A percentile compares a stretch with the other conserved stretches of the same genome.
Evolutionary conservation across 2,113 vertebrate genomes (phyloP).

Genomic region (Tetraodon nigroviridis): DNA sequence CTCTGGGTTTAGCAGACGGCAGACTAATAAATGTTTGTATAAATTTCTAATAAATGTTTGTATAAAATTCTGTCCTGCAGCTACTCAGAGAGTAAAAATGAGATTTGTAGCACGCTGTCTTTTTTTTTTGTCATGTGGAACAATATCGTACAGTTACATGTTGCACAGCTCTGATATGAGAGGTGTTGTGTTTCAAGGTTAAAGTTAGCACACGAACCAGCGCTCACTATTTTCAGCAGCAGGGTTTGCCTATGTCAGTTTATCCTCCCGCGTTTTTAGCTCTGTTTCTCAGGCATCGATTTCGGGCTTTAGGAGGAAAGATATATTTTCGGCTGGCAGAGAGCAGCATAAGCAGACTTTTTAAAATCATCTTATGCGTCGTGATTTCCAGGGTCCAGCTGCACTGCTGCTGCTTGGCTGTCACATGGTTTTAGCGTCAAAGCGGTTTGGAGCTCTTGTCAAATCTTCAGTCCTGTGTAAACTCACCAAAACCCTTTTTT

Average conservation of each 20-base stretch:
- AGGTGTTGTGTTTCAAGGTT: conserved; percentile 7
- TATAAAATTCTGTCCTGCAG: too few species aligned
- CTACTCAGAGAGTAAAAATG: too few species aligned
- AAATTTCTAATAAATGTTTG: too few species aligned
- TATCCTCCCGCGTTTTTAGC: neutral
- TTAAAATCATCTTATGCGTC: conserved; percentile 16
- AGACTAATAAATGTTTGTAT: too few species aligned
- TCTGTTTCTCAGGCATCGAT: neutral
- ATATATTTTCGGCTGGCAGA: neutral
- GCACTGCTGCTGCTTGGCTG: neutral
- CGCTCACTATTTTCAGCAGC: neutral
- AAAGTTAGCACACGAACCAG: neutral
- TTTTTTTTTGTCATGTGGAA: too few species aligned
- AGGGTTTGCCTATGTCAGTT: conserved; percentile 5
- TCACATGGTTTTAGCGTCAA: too few species aligned
- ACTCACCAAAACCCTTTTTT: conserved; percentile 35
- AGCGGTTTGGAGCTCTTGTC: neutral
- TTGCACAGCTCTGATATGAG: neutral
- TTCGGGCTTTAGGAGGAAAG: neutral
- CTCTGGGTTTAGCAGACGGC: too few species aligned
- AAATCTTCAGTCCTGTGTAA: conserved; percentile 9
- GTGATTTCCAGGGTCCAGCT: conserved; percentile 7
- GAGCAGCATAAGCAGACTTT: conserved; percentile 18
- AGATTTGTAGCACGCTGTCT: too few species aligned
- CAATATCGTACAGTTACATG: neutral